Base-by-base conservation (phyloP, 1,140 invertebrate genomes). In the Temnothorax nylanderi region DNA sequence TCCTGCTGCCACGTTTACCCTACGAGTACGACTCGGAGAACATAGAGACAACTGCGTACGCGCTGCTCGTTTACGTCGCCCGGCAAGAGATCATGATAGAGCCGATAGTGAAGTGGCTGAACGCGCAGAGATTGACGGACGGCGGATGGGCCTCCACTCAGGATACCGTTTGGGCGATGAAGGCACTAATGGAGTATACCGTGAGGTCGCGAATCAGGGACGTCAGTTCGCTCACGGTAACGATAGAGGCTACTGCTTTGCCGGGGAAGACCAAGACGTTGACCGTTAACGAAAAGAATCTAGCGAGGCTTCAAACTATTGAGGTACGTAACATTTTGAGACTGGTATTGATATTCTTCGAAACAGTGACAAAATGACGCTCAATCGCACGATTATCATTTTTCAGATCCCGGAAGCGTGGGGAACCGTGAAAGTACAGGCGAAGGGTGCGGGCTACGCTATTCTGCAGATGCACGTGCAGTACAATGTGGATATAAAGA, bases 121-220 rank as follows among this genome's bases (percentile, higher is more conserved):
- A 99, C 94, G 96, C 98, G 0, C 99, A 99, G 93, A 96, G 99
- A 69, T 96, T 99, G 0, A 97, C 97, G n/a, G 98, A 99, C 91
- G 98, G 98, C 54, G 99, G 98, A 0, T 99, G 99, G 98, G 98
- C 98, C 0, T 99, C 98, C 0, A 99, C 99, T 5, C 98, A 99
- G 95, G 98, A 99, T 93, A 98, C 98, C 0, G 97, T 98, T 86
- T 97, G 98, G 91, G 98, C 98, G 0, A 96, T 99, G 94, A 98
- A 98, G 92, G 98, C 98, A 0, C 94, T 99, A 3, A 98, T 98
- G 90, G 98, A 99, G 89, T 99, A 98, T 94, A 98, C 99, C 0
- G 97, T 98, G 41, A 96, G 97, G 64, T 97, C 98, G 56, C 96
- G 98, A 44, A 96, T 99, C 84, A 96, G 98, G 37, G 98, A 99